Percentiles rank a stretch among this genome's conserved stretches.
These are phyloP conservation scores for Siniperca chuatsi DNA, from an alignment of 2,113 vertebrate species.

Conservation along the genomic window DNA sequence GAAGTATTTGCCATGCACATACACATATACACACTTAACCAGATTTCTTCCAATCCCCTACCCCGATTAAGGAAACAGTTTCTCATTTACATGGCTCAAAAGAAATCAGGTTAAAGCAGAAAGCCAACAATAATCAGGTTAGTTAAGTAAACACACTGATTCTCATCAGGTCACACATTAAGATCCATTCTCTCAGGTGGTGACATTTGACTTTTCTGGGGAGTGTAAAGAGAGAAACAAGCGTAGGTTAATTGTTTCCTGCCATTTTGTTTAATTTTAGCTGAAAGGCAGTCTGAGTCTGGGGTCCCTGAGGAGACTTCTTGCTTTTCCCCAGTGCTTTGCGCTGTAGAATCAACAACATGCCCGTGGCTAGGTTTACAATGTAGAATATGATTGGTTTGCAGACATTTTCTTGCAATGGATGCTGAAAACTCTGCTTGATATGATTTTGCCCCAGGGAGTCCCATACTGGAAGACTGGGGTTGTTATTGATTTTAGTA, in stretches of 20 bases:
- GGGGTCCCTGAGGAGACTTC: slow-evolving; percentile 14
- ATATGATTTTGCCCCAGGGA: slow-evolving; percentile 36
- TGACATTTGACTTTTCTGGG: slow-evolving; percentile 65
- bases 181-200: slow-evolving; percentile 33
- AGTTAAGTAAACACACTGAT: slow-evolving; percentile 35
- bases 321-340: slow-evolving; percentile 24
- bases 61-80: not conserved
- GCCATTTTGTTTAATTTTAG: slow-evolving; percentile 75
- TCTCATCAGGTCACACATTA: slow-evolving; percentile 42
- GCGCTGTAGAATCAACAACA: slow-evolving; percentile 26
- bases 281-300: slow-evolving; percentile 34
- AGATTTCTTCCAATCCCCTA: not conserved
- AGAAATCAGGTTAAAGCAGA: slow-evolving; percentile 20
- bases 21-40: not conserved
- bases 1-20: too few relatives aligned
- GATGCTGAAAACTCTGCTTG: slow-evolving; percentile 31
- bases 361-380: not conserved
- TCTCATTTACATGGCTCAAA: slow-evolving; percentile 2
- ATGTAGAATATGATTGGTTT: not conserved
- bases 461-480: slow-evolving; percentile 20
- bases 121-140: slow-evolving; percentile 27
- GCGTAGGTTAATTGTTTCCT: slow-evolving; percentile 74
- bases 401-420: slow-evolving; percentile 4
- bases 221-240: slow-evolving; percentile 47
- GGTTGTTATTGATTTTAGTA: slow-evolving; percentile 52